Conservation (phyloP, 2,113 vertebrate species). For the Amphilophus citrinellus region DNA sequence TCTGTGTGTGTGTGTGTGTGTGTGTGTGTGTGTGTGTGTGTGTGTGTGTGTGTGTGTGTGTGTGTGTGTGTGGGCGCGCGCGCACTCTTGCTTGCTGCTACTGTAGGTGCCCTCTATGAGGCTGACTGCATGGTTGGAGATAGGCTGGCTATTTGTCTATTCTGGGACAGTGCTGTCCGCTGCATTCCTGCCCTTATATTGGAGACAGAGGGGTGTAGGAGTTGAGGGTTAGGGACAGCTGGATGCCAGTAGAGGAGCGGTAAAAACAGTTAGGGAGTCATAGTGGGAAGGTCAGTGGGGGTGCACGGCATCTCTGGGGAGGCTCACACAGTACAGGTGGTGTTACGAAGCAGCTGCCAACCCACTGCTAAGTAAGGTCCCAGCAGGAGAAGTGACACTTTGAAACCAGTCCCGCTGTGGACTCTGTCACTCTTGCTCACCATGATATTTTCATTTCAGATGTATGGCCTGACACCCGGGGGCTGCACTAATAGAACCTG, state of each 20-base stretch:
- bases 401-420: conserved; percentile 43
- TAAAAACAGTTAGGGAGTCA: conserved; percentile 44
- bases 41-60: conserved; percentile 19
- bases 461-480: conserved; percentile 24
- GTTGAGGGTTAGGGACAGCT: conserved; percentile 64
- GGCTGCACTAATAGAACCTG: conserved; percentile 11
- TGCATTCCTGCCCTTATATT: conserved; percentile 80
- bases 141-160: conserved; percentile 68
- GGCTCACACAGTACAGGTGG: conserved; percentile 51
- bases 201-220: conserved; percentile 40
- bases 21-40: conserved; percentile 28
- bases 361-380: background rate
- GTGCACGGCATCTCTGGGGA: conserved; percentile 32
- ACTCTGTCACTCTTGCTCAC: conserved; percentile 48
- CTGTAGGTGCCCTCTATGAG: conserved; percentile 62
- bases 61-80: background rate
- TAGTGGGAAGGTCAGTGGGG: conserved; percentile 52
- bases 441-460: conserved; percentile 59
- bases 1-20: conserved; percentile 30
- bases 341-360: conserved; percentile 53
- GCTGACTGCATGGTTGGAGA: conserved; percentile 43
- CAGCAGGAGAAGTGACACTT: conserved; percentile 35
- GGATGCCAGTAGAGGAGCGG: conserved; percentile 37
- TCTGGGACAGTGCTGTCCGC: conserved; percentile 67
- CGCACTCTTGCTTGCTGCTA: conserved; percentile 23